These are phyloP conservation scores for Morone saxatilis DNA, from an alignment of 2,113 vertebrate genomes.

Conservation along the genomic window DNA sequence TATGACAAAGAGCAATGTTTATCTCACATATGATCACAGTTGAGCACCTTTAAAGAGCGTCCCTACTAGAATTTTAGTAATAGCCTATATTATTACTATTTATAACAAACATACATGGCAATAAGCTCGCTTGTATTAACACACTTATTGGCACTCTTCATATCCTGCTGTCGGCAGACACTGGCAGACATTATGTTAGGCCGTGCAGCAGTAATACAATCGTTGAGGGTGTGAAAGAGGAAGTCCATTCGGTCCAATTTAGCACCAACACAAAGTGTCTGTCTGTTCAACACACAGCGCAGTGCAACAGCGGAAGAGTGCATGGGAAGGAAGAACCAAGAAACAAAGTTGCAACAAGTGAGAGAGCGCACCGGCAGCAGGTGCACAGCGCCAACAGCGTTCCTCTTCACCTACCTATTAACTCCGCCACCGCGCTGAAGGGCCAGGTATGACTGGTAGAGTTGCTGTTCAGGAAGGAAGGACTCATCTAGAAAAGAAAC, in stretches of 20 bases:
- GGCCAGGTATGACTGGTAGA: slow-evolving; percentile 88
- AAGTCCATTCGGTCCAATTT: slow-evolving; percentile 50
- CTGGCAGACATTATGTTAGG: not conserved
- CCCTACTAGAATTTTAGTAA: too few species aligned
- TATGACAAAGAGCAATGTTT: not conserved
- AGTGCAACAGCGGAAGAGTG: slow-evolving; percentile 39
- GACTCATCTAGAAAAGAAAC: slow-evolving; percentile 82
- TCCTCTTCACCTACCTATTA: slow-evolving; percentile 71
- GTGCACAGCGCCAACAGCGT: not conserved
- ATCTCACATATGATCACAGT: not conserved
- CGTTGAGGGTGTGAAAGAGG: slow-evolving; percentile 40
- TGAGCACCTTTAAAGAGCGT: too few species aligned
- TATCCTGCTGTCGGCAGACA: too few species aligned
- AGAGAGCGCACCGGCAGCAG: not conserved
- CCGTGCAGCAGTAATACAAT: not conserved
- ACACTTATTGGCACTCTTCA: too few species aligned
- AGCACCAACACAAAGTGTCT: slow-evolving; percentile 6
- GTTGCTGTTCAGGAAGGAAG: slow-evolving; percentile 87
- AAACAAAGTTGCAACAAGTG: not conserved
- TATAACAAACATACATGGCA: too few species aligned
- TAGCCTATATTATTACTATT: too few species aligned
- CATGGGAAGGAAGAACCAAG: not conserved
- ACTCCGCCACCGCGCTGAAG: slow-evolving; percentile 87
- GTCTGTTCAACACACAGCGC: not conserved
- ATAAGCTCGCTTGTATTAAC: too few species aligned